Evolutionary conservation across 1,140 invertebrate species (phyloP), one percentile per base, ranked within the genome.

Genomic region (Coelopa frigida): DNA sequence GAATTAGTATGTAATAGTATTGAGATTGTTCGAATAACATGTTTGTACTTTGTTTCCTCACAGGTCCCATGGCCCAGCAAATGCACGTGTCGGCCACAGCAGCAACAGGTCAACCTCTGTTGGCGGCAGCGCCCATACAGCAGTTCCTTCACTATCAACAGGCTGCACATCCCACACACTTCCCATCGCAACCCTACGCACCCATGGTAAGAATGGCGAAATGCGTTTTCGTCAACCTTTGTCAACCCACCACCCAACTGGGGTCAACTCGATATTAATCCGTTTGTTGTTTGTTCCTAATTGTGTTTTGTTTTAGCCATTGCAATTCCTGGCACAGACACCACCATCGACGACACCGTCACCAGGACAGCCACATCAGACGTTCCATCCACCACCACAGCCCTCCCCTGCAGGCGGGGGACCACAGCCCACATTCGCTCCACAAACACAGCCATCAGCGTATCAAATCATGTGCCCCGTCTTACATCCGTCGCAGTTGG

Each of bases 91-190:
- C 77, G 11, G 79, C 78, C 1, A 78, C 82, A 17, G 75, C 81
- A 31, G 84, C 84, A 39, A 90, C 87, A 27, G 88, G 88, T 1
- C 87, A 89, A 61, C 88, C 88, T 5, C 71, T 93, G 40, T 70
- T 91, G 53, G 82, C 87, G 24, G 78, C 86, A 10, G 83, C 80
- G 12, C 84, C 79, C 10, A 78, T 76, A 55, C 76, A 61, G 46
- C 79, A 77, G 60, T 72, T 81, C 57, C 70, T 71, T 44, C 74
- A 73, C 7, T 78, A 81, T 64, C 76, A 77, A 51, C 78, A 79
- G 55, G 75, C 79, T 52, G 76, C 79, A 61, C 73, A 80, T 64
- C 79, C 77, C 55, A 77, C 76, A 63, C 76, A 73, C 54, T 74
- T 73, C 50, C 75, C 73, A 59, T 72, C 73, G 15, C 59, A 71